Percentiles rank a stretch among this genome's conserved stretches.
These are phyloP conservation scores for Acropternis orthonyx DNA, from an alignment of 2,797 vertebrate genomes.

Conservation along the genomic window DNA sequence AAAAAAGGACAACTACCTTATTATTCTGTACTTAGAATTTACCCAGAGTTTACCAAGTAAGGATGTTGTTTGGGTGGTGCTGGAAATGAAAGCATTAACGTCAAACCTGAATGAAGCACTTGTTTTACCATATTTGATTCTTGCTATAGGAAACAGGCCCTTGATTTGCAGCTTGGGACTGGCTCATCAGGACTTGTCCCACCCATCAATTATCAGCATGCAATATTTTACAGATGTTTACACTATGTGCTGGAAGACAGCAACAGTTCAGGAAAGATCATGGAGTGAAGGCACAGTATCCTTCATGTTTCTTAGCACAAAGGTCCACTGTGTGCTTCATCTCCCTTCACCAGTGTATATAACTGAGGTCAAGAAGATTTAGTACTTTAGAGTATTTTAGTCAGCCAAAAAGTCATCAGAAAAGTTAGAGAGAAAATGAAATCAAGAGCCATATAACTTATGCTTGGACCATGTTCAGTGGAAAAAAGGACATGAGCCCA, in stretches of 20 bases:
- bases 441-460: background rate
- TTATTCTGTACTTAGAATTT: background rate
- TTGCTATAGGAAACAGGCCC: background rate
- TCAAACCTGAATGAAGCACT: background rate
- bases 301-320: background rate
- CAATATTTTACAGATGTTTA: background rate
- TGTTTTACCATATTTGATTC: background rate
- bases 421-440: background rate
- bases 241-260: background rate
- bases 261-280: background rate
- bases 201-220: background rate
- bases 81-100: background rate
- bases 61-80: background rate
- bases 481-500: background rate
- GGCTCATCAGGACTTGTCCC: background rate
- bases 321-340: background rate
- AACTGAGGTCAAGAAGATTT: background rate
- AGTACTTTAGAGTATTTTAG: background rate
- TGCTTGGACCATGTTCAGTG: background rate
- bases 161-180: background rate
- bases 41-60: background rate
- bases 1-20: background rate
- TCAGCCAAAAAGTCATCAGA: background rate
- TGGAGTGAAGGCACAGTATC: background rate
- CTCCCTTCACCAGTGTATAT: background rate